Percentiles rank a stretch among this genome's conserved stretches.
Evolutionary conservation across 2,113 vertebrate genomes (phyloP).

Genomic region (Diadophis punctatus): DNA sequence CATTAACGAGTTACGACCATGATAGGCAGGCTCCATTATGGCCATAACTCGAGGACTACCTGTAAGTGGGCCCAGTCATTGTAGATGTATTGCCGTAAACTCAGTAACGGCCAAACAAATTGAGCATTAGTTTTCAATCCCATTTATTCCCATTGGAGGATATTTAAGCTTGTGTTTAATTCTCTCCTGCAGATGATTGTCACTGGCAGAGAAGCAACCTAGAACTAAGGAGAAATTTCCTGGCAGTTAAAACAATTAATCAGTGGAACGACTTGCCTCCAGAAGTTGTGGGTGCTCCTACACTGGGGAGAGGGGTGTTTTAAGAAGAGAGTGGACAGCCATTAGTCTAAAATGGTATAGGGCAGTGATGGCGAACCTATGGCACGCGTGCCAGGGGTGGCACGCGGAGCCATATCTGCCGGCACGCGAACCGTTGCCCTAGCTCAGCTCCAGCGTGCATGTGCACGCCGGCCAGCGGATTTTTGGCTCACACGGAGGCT

Average conservation of each 20-base stretch:
- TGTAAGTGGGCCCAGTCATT: neutral
- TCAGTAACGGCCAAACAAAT: neutral
- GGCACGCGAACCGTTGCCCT: too few relatives aligned
- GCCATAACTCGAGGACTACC: neutral
- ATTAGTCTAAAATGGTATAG: neutral
- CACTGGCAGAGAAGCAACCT: neutral
- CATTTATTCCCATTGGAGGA: neutral
- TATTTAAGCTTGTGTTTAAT: neutral
- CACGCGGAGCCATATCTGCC: too few relatives aligned
- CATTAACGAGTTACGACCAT: neutral
- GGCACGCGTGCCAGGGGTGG: too few relatives aligned
- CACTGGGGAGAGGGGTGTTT: neutral
- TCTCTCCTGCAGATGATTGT: neutral
- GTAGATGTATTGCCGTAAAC: neutral
- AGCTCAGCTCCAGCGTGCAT: too few relatives aligned
- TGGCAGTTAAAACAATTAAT: neutral
- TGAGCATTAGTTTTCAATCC: neutral
- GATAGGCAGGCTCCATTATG: neutral
- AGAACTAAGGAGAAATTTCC: neutral
- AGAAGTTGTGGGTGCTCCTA: neutral
- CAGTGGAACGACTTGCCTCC: neutral
- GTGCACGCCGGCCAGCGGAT: too few relatives aligned
- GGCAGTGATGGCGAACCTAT: too few relatives aligned
- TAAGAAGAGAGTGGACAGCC: neutral
- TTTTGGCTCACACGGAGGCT: too few relatives aligned